phyloP scores from a whole-genome alignment of 2,797 vertebrate species.

The Poecilia gillii region DNA sequence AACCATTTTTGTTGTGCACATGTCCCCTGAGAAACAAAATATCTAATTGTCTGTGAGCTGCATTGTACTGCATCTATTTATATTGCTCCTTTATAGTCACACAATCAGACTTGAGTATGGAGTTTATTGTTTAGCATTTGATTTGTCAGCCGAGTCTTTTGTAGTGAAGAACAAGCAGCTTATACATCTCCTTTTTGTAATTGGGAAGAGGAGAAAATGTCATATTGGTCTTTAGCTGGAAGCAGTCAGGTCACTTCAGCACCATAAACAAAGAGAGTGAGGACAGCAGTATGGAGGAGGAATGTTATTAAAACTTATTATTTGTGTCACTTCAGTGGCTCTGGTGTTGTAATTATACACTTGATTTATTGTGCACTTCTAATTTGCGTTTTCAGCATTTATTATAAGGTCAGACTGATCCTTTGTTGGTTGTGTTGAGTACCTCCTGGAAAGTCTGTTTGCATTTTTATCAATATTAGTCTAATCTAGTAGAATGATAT shows the following conservation, averaged over 20 bases:
- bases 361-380: constrained; percentile 25
- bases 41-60: constrained; percentile 42
- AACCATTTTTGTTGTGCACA: constrained; percentile 39
- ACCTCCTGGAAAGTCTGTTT: constrained; percentile 15
- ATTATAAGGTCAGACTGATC: constrained; percentile 7
- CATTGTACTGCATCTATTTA: constrained; percentile 40
- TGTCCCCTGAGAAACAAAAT: constrained; percentile 41
- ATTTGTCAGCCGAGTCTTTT: constrained; percentile 26
- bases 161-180: constrained; percentile 42
- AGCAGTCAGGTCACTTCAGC: constrained; percentile 26
- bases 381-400: constrained; percentile 16
- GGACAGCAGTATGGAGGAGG: constrained; percentile 12
- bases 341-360: constrained; percentile 30
- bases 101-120: constrained; percentile 13
- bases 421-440: constrained; percentile 8
- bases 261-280: constrained; percentile 19
- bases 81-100: constrained; percentile 36
- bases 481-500: constrained; percentile 5
- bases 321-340: constrained; percentile 37
- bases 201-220: constrained; percentile 37
- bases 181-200: constrained; percentile 54
- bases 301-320: constrained; percentile 34
- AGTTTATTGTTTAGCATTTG: constrained; percentile 17
- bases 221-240: constrained; percentile 49
- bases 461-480: constrained; percentile 8